These are phyloP conservation scores for Eueremaeus valkanovi DNA, from an alignment of 2,888 invertebrate species.

Conservation along the genomic window DNA sequence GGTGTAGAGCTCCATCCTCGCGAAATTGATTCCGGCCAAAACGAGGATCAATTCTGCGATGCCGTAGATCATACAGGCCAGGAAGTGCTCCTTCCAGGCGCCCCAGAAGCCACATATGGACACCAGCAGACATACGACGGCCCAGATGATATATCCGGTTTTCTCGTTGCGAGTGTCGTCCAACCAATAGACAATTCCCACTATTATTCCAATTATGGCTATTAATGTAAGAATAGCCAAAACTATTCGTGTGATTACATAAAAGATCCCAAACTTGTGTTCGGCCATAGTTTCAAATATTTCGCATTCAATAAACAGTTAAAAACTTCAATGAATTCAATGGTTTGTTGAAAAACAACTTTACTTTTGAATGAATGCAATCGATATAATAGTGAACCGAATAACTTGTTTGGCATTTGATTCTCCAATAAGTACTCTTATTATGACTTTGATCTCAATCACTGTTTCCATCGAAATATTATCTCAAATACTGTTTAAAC, in stretches of 20 bases:
- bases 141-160: constrained; percentile 1
- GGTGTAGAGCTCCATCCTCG: not conserved
- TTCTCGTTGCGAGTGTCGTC: no score
- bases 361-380: no score
- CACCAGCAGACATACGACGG: not conserved
- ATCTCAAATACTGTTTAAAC: no score
- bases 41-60: not conserved
- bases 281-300: not conserved
- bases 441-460: no score
- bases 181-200: not conserved
- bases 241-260: constrained; percentile 25
- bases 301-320: not conserved
- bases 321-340: no score
- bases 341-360: not conserved
- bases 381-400: no score
- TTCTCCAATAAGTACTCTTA: no score
- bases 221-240: constrained; percentile 1
- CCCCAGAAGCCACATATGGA: not conserved
- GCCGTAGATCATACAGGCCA: not conserved
- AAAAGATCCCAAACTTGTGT: constrained; percentile 13
- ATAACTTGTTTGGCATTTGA: no score
- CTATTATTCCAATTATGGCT: not conserved
- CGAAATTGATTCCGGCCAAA: constrained; percentile 15
- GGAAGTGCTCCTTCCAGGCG: constrained; percentile 28
- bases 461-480: no score